Conservation (phyloP, 2,888 invertebrate genomes). For the Drosophila ochracea region DNA sequence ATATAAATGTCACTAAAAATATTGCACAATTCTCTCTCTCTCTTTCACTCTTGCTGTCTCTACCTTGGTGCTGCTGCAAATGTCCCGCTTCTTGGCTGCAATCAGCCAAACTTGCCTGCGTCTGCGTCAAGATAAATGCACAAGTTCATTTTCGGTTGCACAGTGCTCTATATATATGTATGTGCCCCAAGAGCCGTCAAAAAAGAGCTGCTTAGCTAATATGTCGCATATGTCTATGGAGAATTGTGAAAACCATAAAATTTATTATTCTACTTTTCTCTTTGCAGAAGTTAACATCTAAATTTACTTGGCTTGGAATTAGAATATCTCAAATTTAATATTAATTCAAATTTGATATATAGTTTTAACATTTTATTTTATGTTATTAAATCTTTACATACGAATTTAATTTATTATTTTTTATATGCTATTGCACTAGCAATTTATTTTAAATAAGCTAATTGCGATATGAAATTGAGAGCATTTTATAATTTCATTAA, state of each 20-base stretch:
- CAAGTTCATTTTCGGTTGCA: constrained; percentile 77
- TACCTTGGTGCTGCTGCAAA: constrained; percentile 14
- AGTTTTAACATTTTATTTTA: not conserved
- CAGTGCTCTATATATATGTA: constrained; percentile 38
- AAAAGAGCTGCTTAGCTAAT: constrained; percentile 28
- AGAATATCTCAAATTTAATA: not conserved
- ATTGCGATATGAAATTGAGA: not conserved
- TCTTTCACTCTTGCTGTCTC: constrained; percentile 11
- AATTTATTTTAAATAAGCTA: not conserved
- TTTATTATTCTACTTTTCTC: not conserved
- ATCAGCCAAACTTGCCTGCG: constrained; percentile 74
- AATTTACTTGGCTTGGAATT: not conserved
- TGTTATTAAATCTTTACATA: not conserved
- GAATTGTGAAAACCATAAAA: constrained; percentile 2
- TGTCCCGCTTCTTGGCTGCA: constrained; percentile 64
- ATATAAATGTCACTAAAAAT: constrained; percentile 80
- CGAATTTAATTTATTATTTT: not conserved
- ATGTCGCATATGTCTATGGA: not conserved
- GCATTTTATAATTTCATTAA: not conserved
- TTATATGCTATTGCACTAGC: not conserved
- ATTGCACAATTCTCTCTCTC: constrained; percentile 57
- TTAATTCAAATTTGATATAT: not conserved
- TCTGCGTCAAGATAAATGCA: constrained; percentile 79
- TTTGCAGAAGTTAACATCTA: too few relatives aligned
- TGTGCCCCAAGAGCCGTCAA: constrained; percentile 1